These are phyloP conservation scores for Crypturellus undulatus DNA, from an alignment of 2,113 vertebrate genomes.

Conservation along the genomic window DNA sequence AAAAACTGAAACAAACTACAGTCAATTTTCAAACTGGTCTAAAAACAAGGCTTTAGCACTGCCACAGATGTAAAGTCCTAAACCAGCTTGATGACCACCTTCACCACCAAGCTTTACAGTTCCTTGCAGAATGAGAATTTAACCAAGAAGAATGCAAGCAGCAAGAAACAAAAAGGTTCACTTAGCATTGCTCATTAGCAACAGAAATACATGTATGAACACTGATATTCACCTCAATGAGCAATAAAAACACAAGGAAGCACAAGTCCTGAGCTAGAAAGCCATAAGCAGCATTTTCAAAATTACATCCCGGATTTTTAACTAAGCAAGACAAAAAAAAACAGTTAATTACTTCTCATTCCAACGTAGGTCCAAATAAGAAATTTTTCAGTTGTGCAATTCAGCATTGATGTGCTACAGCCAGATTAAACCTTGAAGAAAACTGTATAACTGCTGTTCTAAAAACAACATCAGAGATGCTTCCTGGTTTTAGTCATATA, in stretches of 20 bases:
- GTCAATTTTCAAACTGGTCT: not conserved
- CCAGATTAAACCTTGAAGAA: slow-evolving; percentile 12
- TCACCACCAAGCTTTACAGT: not conserved
- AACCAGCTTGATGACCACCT: not conserved
- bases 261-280: not conserved
- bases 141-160: not conserved
- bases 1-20: not conserved
- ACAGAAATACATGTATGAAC: not conserved
- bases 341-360: not conserved
- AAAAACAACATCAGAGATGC: not conserved
- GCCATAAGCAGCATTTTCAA: not conserved
- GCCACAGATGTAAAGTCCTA: not conserved
- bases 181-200: slow-evolving; percentile 11
- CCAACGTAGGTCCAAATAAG: not conserved
- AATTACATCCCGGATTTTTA: not conserved
- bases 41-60: not conserved
- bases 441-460: not conserved
- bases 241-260: not conserved
- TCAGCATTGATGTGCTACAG: not conserved
- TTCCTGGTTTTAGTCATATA: not conserved
- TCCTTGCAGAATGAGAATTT: not conserved
- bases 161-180: not conserved
- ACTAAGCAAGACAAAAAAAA: not conserved
- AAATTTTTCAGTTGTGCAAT: not conserved
- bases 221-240: not conserved